Percentiles rank a stretch among this genome's conserved stretches.
These are phyloP conservation scores for Eumaeus atala DNA, from an alignment of 1,140 invertebrate species.

Conservation along the genomic window DNA sequence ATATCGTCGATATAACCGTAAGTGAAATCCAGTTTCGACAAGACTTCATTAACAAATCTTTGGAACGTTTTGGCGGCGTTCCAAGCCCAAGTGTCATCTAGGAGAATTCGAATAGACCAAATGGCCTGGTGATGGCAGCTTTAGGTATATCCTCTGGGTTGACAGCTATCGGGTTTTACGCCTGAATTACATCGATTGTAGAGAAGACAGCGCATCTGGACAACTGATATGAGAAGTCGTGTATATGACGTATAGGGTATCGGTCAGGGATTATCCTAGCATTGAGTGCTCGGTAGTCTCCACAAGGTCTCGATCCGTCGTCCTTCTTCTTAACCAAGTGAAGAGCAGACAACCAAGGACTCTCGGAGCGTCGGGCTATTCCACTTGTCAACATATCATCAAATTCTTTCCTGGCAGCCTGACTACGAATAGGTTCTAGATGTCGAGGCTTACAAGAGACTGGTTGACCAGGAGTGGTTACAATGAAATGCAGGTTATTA, in stretches of 20 bases:
- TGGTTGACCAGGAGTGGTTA: constrained; percentile 16
- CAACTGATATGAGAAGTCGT: background rate
- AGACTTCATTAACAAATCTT: constrained; percentile 3
- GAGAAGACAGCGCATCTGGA: background rate
- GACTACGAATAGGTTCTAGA: background rate
- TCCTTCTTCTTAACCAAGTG: constrained; percentile 6
- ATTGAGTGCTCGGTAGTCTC: constrained; percentile 5
- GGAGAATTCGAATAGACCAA: background rate
- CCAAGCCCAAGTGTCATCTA: background rate
- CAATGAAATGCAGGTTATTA: constrained; percentile 15
- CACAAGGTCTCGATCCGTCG: background rate
- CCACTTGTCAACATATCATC: constrained; percentile 1
- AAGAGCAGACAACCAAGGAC: constrained; percentile 2
- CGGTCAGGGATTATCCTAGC: constrained; percentile 1
- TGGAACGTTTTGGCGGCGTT: constrained; percentile 1
- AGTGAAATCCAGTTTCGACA: constrained; percentile 1
- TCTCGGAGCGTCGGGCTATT: constrained; percentile 1
- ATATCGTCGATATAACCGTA: constrained; percentile 12
- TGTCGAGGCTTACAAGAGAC: constrained; percentile 2
- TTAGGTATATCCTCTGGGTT: background rate
- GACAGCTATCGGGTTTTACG: background rate
- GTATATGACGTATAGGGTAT: background rate
- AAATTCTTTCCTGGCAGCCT: background rate
- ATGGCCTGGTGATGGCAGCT: background rate
- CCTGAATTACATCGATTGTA: background rate